Percentiles rank a stretch among this genome's conserved stretches.
phyloP scores from a whole-genome alignment of 2,113 vertebrate species.

The Pongo pygmaeus region DNA sequence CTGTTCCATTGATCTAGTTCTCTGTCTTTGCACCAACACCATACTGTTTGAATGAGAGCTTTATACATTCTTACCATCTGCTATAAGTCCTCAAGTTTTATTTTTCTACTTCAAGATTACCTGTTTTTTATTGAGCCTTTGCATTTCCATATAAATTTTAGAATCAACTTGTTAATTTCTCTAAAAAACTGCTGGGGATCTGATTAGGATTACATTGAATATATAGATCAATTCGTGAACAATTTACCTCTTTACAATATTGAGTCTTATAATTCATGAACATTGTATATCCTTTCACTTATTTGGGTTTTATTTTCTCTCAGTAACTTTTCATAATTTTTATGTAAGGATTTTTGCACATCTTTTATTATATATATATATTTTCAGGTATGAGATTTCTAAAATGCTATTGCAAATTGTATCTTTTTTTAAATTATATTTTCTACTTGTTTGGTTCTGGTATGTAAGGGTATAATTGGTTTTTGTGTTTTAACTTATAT shows the following conservation, averaged over 20 bases:
- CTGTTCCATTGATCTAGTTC: not conserved
- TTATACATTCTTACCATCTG: not conserved
- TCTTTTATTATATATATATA: not conserved
- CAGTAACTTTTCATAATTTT: not conserved
- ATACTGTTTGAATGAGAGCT: not conserved
- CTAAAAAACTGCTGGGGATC: not conserved
- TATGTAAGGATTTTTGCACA: not conserved
- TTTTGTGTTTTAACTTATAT: not conserved
- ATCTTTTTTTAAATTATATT: not conserved
- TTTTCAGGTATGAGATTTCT: not conserved
- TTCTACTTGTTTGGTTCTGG: not conserved
- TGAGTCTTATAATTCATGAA: not conserved
- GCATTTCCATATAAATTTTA: not conserved
- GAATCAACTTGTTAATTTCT: not conserved
- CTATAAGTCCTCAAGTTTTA: not conserved
- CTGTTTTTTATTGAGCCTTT: not conserved
- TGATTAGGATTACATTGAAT: not conserved
- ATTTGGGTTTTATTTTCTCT: not conserved
- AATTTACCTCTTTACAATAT: not conserved
- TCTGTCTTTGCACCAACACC: not conserved
- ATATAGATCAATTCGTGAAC: not conserved
- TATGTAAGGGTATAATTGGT: not conserved
- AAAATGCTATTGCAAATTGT: not conserved
- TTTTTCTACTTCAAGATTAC: not conserved
- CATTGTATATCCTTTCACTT: constrained; percentile 3